These are phyloP conservation scores for Epizoanthus illoricatus DNA, from an alignment of 92 coral and sea anemone species.

Conservation along the genomic window DNA sequence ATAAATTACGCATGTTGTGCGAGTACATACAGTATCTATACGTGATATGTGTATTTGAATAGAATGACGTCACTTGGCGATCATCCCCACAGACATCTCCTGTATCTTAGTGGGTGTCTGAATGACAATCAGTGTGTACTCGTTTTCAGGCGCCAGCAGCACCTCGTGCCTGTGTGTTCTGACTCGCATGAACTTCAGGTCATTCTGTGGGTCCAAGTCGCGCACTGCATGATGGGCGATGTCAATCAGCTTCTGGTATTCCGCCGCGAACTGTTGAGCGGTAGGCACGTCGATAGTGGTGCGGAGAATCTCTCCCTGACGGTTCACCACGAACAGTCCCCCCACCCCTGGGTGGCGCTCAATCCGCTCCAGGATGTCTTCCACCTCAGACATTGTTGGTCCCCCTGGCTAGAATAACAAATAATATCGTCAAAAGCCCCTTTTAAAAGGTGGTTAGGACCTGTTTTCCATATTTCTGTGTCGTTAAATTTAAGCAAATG, in stretches of 20 bases:
- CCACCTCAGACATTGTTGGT: slow-evolving; percentile 52
- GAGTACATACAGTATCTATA: too few relatives aligned
- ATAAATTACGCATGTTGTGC: too few relatives aligned
- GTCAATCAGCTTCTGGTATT: slow-evolving; percentile 53
- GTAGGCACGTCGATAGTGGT: slow-evolving; percentile 60
- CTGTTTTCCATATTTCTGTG: too few relatives aligned
- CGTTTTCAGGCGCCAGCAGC: slow-evolving; percentile 66
- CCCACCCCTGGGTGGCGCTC: slow-evolving; percentile 67
- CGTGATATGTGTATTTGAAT: too few relatives aligned
- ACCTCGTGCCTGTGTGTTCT: slow-evolving; percentile 64
- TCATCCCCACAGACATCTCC: background rate
- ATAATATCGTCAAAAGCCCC: too few relatives aligned
- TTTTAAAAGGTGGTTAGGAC: too few relatives aligned
- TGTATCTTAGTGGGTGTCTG: slow-evolving; percentile 10
- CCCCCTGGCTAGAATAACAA: too few relatives aligned
- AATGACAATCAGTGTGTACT: slow-evolving; percentile 51
- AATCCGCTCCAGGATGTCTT: slow-evolving; percentile 53
- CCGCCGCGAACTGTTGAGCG: slow-evolving; percentile 56
- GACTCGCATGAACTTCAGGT: slow-evolving; percentile 64
- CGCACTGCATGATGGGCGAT: slow-evolving; percentile 68
- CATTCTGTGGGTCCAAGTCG: slow-evolving; percentile 72
- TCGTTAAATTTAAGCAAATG: too few relatives aligned
- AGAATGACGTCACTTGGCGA: background rate
- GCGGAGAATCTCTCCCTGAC: slow-evolving; percentile 60
- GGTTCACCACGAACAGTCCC: slow-evolving; percentile 59